These are phyloP conservation scores for Panorpa germanica DNA, from an alignment of 2,888 invertebrate genomes.

Conservation along the genomic window DNA sequence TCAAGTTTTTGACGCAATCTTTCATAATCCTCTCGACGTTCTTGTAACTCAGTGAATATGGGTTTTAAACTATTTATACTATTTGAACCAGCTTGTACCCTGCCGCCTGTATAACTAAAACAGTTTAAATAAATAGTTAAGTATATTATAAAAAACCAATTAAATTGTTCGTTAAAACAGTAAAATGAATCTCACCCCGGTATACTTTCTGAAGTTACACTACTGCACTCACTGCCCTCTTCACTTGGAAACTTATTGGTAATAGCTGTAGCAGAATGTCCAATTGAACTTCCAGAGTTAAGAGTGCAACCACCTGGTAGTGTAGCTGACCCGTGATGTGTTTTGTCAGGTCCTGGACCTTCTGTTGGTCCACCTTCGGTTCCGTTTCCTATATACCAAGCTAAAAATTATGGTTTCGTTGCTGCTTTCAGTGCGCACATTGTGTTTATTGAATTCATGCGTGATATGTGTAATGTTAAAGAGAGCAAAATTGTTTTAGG, in stretches of 20 bases:
- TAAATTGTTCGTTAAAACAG: conserved; percentile 2
- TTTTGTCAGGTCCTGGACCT: no score
- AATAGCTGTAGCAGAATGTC: conserved; percentile 20
- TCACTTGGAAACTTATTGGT: conserved; percentile 60
- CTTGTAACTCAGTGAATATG: conserved; percentile 59
- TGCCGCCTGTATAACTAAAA: conserved; percentile 21
- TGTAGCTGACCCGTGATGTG: conserved; percentile 22
- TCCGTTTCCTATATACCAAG: no score
- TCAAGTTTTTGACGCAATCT: conserved; percentile 66
- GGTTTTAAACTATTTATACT: conserved; percentile 38
- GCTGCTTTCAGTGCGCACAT: conserved; percentile 5
- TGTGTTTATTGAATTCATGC: no score
- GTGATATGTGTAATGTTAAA: no score
- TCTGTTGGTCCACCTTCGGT: no score
- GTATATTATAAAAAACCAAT: background rate
- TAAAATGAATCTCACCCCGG: conserved; percentile 30
- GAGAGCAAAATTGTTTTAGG: no score
- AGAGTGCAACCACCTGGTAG: conserved; percentile 25
- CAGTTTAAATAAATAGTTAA: background rate
- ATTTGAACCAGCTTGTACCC: conserved; percentile 26
- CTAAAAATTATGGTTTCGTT: no score
- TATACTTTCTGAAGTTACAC: conserved; percentile 69
- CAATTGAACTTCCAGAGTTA: conserved; percentile 24
- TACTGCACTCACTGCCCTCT: conserved; percentile 71
- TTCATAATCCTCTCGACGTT: conserved; percentile 64